Evolutionary conservation across 1,140 invertebrate genomes (phyloP), one percentile per base, ranked within the genome.

Genomic region (Zaprionus kolodkinae): DNA sequence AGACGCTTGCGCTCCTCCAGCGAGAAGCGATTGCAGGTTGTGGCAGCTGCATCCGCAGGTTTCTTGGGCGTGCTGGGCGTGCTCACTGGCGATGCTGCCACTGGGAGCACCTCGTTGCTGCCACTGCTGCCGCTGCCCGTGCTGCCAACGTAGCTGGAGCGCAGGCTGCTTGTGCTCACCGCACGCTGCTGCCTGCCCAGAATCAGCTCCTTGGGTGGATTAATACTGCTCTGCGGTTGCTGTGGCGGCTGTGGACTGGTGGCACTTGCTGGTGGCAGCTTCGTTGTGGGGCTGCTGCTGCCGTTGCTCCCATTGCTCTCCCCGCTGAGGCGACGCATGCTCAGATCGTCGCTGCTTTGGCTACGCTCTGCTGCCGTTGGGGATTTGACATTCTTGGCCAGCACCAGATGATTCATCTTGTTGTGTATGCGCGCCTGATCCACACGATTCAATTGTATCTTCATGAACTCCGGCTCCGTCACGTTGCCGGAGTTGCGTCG

Each of bases 381-480:
- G 0, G 76, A 21, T 60, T 94, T 94, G 0, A 82, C 63, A 76
- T 92, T 93, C 71, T 94, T 95, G 17, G 95, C 94, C 65, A 95
- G 91, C 56, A 95, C 94, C 43, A 95, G 93, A 86, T 95, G 95
- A 57, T 93, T 94, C 6, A 93, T 73, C 81, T 95, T 95, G 38
- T 92, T 91, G 15, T 85, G 77, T 6, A 88, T 17, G 12, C 78
- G 72, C 7, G 74, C 72, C 61, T 74, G 81, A 76, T 96, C 95
- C 43, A 96, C 95, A 78, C 94, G 95, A 71, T 96, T 95, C 55
- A 96, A 81, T 84, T 96, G 95, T 56, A 96, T 95, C 76, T 95
- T 94, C 76, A 96, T 92, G 84, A 96, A 96, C 91, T 96, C 95
- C 2, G 95, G 95, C n/a, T 95, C 93, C 6, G 80, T 75, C 57